Evolutionary conservation across 1,140 invertebrate species (phyloP).

Genomic region (Gonatopus flavifemur): DNA sequence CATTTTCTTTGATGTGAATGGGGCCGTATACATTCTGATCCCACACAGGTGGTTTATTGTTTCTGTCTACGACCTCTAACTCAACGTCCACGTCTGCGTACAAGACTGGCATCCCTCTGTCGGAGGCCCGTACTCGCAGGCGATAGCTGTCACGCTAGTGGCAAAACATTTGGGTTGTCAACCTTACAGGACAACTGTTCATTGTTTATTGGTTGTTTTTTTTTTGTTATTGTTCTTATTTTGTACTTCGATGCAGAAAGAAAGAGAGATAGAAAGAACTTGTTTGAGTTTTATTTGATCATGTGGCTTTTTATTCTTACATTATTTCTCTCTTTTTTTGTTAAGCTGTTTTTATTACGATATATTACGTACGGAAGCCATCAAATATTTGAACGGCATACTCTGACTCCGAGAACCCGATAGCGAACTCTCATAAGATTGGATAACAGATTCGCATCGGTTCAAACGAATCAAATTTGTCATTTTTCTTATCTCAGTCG

Average conservation of each 20-base stretch:
- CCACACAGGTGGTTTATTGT: constrained; percentile 97
- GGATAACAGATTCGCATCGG: too few relatives aligned
- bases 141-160: constrained; percentile 91
- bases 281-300: not conserved
- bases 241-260: constrained; percentile 15
- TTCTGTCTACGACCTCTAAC: constrained; percentile 96
- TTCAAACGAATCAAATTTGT: too few relatives aligned
- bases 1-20: constrained; percentile 96
- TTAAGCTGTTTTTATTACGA: too few relatives aligned
- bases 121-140: constrained; percentile 89
- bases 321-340: constrained; percentile 13
- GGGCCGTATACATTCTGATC: constrained; percentile 90
- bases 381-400: too few relatives aligned
- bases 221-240: constrained; percentile 28
- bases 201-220: constrained; percentile 35
- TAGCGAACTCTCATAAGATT: too few relatives aligned
- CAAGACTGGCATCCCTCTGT: constrained; percentile 84
- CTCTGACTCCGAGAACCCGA: too few relatives aligned
- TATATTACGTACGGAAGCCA: too few relatives aligned
- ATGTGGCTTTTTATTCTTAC: constrained; percentile 1
- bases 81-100: constrained; percentile 93
- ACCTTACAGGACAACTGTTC: constrained; percentile 54
- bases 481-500: too few relatives aligned
- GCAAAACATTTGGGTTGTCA: constrained; percentile 65
- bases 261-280: constrained; percentile 1